phyloP scores from a whole-genome alignment of 1,140 invertebrate genomes.

The Metaphire vulgaris region DNA sequence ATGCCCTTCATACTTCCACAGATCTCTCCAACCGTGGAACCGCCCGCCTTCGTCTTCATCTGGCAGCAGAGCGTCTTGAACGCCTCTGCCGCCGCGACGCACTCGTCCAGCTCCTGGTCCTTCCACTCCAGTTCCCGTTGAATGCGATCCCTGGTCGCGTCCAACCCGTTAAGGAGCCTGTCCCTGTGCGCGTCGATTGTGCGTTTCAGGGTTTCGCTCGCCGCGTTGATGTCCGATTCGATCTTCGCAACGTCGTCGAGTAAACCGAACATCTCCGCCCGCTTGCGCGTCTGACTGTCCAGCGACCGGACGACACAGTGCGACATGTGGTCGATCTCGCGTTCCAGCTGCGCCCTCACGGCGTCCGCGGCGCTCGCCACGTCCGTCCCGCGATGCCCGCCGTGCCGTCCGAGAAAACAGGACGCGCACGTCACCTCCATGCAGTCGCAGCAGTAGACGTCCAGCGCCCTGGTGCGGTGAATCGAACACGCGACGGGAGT shows the following conservation, averaged over 20 bases:
- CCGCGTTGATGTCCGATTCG: background rate
- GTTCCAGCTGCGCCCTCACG: background rate
- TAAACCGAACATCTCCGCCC: background rate
- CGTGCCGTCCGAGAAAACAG: background rate
- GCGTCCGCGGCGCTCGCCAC: background rate
- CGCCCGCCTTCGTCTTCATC: background rate
- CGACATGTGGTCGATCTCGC: background rate
- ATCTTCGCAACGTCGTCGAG: background rate
- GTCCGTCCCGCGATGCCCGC: background rate
- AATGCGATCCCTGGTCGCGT: background rate
- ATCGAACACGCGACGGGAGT: background rate
- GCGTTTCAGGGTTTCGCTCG: background rate
- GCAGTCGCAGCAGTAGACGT: background rate
- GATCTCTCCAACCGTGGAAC: background rate
- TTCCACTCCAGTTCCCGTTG: background rate
- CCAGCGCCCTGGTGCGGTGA: background rate
- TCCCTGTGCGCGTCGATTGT: background rate
- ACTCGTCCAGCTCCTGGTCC: background rate
- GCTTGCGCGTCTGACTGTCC: background rate
- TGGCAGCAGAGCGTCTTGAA: background rate
- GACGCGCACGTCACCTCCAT: background rate
- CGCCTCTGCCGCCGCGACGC: background rate
- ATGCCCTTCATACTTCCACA: background rate
- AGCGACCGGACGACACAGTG: background rate
- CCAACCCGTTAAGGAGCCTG: background rate